Conservation (phyloP, 2,113 vertebrate species). For the Oriolus oriolus region DNA sequence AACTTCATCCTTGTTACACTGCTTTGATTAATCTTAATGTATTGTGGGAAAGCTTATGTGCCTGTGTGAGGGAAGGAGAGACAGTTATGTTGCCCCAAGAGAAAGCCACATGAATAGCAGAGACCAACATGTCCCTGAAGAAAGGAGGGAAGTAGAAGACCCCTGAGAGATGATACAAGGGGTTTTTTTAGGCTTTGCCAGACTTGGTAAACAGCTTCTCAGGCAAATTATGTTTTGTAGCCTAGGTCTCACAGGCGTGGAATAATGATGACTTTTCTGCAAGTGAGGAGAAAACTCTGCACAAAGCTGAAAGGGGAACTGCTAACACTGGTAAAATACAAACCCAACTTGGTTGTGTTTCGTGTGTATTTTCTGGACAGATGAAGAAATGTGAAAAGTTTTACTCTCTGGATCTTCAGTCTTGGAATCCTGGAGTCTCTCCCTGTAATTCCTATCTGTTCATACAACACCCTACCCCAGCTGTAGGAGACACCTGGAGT, state of each 20-base stretch:
- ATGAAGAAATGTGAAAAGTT: not conserved
- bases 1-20: not conserved
- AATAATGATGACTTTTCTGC: not conserved
- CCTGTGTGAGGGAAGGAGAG: not conserved
- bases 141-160: not conserved
- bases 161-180: not conserved
- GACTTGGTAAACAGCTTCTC: not conserved
- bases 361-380: not conserved
- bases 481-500: not conserved
- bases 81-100: not conserved
- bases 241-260: not conserved
- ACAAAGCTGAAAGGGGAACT: not conserved
- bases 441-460: not conserved
- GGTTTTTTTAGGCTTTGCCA: not conserved
- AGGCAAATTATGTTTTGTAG: not conserved
- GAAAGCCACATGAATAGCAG: not conserved
- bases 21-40: conserved; percentile 17
- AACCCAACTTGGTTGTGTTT: not conserved
- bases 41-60: not conserved
- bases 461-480: not conserved
- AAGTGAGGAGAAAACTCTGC: not conserved
- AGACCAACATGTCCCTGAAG: not conserved
- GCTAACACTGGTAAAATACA: not conserved
- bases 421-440: not conserved
- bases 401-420: not conserved